A percentile compares a stretch with the other conserved stretches of the same genome.
These are phyloP conservation scores for Sinocyclocheilus anophthalmus DNA, from an alignment of 2,113 vertebrate species.

Conservation along the genomic window DNA sequence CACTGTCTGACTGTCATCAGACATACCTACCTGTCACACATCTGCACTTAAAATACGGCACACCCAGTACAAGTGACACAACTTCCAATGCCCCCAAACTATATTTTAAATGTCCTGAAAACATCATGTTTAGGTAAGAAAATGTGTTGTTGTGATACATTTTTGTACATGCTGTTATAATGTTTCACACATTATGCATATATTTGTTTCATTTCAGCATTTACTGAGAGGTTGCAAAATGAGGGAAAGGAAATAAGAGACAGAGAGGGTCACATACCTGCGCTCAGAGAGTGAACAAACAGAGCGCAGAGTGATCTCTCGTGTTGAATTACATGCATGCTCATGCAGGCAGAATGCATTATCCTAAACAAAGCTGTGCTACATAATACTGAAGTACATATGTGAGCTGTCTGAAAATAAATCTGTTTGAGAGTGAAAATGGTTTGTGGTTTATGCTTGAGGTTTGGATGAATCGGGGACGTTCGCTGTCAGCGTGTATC, in stretches of 20 bases:
- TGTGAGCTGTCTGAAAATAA: neutral
- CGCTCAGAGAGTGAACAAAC: constrained; percentile 1
- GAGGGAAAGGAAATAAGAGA: constrained; percentile 9
- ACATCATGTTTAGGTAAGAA: neutral
- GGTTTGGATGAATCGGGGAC: neutral
- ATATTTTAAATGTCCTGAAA: neutral
- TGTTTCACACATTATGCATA: neutral
- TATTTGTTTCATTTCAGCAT: neutral
- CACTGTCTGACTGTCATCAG: neutral
- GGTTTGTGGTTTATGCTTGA: neutral
- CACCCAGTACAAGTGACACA: neutral
- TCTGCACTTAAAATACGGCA: neutral
- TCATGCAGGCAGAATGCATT: neutral
- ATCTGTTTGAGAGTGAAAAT: neutral
- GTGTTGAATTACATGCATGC: constrained; percentile 46
- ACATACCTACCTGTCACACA: neutral
- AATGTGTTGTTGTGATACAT: neutral
- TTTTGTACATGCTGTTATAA: neutral
- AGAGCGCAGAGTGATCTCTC: neutral
- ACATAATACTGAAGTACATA: neutral
- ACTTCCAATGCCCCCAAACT: neutral
- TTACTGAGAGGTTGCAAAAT: neutral
- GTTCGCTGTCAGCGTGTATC: neutral
- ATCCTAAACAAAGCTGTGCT: neutral
- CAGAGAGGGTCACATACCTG: constrained; percentile 27